A percentile compares a stretch with the other conserved stretches of the same genome.
phyloP scores from a whole-genome alignment of 2,113 vertebrate species.

The Rhombomys opimus region DNA sequence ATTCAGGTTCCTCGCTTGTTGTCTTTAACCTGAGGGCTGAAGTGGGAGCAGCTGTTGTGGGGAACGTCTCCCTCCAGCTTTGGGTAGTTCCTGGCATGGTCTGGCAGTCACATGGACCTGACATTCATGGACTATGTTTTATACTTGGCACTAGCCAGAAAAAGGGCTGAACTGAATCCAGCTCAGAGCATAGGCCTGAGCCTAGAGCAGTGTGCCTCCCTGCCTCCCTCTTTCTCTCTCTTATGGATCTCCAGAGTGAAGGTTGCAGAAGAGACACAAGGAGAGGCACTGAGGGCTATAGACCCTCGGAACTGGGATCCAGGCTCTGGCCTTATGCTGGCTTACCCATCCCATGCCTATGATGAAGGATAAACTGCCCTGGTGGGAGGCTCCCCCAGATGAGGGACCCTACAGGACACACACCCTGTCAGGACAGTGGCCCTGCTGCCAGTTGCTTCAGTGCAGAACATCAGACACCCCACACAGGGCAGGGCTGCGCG shows the following conservation, averaged over 20 bases:
- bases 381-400: background rate
- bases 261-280: background rate
- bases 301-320: constrained; percentile 25
- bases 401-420: background rate
- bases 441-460: background rate
- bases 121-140: constrained; percentile 11
- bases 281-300: background rate
- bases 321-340: background rate
- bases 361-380: background rate
- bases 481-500: background rate
- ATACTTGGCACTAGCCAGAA: background rate
- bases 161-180: background rate
- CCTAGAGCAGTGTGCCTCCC: background rate
- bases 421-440: background rate
- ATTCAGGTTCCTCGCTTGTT: background rate
- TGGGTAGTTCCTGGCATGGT: background rate
- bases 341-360: background rate
- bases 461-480: background rate
- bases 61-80: background rate
- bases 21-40: background rate
- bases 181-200: background rate
- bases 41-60: background rate
- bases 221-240: background rate
- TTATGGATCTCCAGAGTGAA: background rate
- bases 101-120: background rate